Evolutionary conservation across 2,888 invertebrate genomes (phyloP).

Genomic region (Noctuana brunneofusca): DNA sequence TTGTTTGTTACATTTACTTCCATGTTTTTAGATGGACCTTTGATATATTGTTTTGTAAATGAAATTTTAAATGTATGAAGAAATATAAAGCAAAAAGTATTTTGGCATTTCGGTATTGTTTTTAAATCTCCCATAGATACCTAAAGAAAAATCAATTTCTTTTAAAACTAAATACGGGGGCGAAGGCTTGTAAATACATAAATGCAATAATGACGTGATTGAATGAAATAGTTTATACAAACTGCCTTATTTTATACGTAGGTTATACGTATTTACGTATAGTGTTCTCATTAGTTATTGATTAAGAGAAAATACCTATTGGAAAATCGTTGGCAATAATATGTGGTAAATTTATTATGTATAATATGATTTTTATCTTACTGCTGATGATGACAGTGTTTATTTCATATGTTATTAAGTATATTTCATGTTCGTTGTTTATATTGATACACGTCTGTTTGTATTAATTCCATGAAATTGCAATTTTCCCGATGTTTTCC

Average conservation of each 20-base stretch:
- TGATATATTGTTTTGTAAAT: not conserved
- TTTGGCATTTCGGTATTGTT: not conserved
- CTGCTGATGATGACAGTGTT: constrained; percentile 30
- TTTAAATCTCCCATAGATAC: not conserved
- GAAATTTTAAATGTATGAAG: not conserved
- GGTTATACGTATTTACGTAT: constrained; percentile 24
- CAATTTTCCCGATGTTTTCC: constrained; percentile 30
- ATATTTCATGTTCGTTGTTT: constrained; percentile 32
- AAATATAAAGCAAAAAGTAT: not conserved
- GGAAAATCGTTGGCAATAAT: constrained; percentile 21
- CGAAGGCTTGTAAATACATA: not conserved
- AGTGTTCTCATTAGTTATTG: constrained; percentile 19
- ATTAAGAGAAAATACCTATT: constrained; percentile 18
- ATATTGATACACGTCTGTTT: constrained; percentile 27
- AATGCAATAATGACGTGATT: constrained; percentile 29
- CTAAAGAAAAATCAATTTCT: not conserved
- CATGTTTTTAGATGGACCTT: not conserved
- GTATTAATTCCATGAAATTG: constrained; percentile 26
- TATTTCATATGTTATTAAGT: constrained; percentile 29
- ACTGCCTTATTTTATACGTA: constrained; percentile 34
- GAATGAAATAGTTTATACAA: constrained; percentile 19
- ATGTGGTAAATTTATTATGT: constrained; percentile 12
- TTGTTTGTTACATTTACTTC: not conserved
- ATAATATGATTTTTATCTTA: constrained; percentile 11
- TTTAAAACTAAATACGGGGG: not conserved